Evolutionary conservation across 2,113 vertebrate genomes (phyloP).

Genomic region (Chaetodon auriga): DNA sequence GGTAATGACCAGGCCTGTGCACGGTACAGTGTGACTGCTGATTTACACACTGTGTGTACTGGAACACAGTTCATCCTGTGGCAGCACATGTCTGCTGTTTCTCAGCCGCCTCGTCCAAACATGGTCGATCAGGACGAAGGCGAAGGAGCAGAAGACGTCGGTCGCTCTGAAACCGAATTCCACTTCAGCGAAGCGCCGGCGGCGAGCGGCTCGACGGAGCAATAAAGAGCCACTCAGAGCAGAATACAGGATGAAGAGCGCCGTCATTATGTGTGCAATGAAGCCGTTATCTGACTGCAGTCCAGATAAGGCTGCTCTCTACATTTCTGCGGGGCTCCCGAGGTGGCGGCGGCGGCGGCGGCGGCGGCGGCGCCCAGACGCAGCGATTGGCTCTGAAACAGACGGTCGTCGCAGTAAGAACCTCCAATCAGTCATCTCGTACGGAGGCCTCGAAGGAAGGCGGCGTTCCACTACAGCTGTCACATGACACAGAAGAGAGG

Average conservation of each 20-base stretch:
- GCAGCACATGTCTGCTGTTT: no score
- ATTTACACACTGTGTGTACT: no score
- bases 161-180: background rate
- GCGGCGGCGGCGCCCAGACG: no score
- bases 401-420: background rate
- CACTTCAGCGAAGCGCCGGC: background rate
- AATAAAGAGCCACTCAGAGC: no score
- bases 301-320: background rate
- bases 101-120: no score
- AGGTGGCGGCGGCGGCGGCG: background rate
- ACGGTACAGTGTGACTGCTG: no score
- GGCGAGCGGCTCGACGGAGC: background rate
- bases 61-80: no score
- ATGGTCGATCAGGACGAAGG: no score
- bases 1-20: no score
- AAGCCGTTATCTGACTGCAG: background rate
- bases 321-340: background rate
- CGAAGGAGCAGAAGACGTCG: no score
- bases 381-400: background rate
- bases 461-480: background rate
- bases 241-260: background rate
- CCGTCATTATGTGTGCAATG: background rate
- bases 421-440: background rate
- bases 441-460: background rate
- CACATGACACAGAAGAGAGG: background rate